A percentile compares a stretch with the other conserved stretches of the same genome.
These are phyloP conservation scores for Platanista minor DNA, from an alignment of 2,113 vertebrate genomes.

Conservation along the genomic window DNA sequence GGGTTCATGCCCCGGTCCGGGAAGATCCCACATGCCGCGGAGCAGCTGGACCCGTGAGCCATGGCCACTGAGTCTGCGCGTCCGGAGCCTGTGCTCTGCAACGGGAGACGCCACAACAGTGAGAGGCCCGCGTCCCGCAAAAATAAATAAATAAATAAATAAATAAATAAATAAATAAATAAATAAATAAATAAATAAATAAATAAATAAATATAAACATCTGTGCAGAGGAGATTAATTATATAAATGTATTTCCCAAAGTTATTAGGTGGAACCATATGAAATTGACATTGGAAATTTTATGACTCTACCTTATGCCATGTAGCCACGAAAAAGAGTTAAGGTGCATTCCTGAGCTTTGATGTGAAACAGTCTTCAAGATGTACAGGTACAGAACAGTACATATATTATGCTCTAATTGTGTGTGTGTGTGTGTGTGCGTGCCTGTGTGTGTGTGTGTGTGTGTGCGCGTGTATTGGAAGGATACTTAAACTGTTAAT, in stretches of 20 bases:
- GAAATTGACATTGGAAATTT: not conserved
- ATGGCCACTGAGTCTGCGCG: no score
- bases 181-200: no score
- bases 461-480: not conserved
- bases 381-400: not conserved
- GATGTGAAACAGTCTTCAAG: not conserved
- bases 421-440: not conserved
- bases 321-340: not conserved
- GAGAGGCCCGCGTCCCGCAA: no score
- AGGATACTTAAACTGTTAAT: not conserved
- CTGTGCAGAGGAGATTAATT: not conserved
- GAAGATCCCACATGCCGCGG: no score
- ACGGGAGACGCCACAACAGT: no score
- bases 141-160: no score
- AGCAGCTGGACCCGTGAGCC: no score
- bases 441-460: not conserved
- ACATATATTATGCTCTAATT: not conserved
- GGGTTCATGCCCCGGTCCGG: no score
- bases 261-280: not conserved
- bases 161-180: no score
- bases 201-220: no score
- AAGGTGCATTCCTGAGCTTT: not conserved
- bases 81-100: no score
- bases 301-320: not conserved
- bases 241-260: constrained; percentile 17